Evolutionary conservation across 1,140 invertebrate genomes (phyloP), one percentile per base, ranked within the genome.

Genomic region (Meteorus sp.): DNA sequence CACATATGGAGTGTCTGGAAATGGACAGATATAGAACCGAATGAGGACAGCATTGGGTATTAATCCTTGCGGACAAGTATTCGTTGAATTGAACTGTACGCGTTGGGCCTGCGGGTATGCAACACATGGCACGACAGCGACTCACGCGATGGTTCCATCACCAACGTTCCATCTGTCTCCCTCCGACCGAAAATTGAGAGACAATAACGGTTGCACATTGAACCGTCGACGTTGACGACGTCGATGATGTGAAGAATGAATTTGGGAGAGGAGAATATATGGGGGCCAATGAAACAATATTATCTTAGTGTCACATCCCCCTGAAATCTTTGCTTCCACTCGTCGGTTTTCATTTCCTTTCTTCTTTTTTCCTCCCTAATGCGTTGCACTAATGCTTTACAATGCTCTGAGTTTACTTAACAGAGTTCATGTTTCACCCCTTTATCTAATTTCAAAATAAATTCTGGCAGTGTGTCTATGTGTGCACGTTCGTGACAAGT

Each of bases 261-360:
- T 45, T 25, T 1, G 1, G 25, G 15, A 3, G 27, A 20, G 50
- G 51, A 62, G n/a, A n/a, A n/a, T n/a, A n/a, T n/a, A n/a, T n/a
- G 62, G 66, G 53, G 41, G 17, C 55, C 55, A 69, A n/a, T n/a
- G 63, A 56, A 68, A 74, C 69, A 75, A 76, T 75, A 72, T 76
- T 76, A 73, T 75, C 70, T 68, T 57, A 72, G 63, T 57, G 31
- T 37, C 23, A 35, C n/a, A 39, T 7, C 44, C 48, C 43, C 23
- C 27, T 33, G 19, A 54, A 48, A 31, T 56, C 48, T 47, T 50
- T 39, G n/a, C 29, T 43, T 43, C 9, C 15, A 4, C 25, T 15
- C 20, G 23, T 23, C 19, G 11, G 27, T 9, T 29, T 29, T 29
- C 9, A 29, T 9, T 29, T 29, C 17, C 23, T 23, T 47, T n/a